Evolutionary conservation across 2,888 invertebrate species (phyloP), one percentile per base, ranked within the genome.

Genomic region (Mycalesis mineus): DNA sequence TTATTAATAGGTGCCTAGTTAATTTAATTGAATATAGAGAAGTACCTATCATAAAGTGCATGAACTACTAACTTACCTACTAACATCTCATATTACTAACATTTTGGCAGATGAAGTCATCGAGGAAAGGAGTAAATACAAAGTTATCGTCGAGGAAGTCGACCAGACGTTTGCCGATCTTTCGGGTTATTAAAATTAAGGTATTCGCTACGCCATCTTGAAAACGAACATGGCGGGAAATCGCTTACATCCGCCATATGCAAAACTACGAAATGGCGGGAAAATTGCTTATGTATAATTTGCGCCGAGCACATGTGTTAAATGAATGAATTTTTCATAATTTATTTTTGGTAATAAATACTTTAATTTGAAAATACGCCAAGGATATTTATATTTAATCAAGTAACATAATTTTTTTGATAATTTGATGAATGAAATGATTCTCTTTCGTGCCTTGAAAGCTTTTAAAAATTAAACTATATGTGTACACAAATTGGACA

Each of bases 101-200:
- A 70, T 74, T 68, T 68, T 91, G 91, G 68, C 93, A 97, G 97
- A 96, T 90, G 96, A 96, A 81, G 92, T 97, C 78, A 91, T 95
- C 71, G 94, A 94, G 86, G 96, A 97, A 82, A 97, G 97, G 91
- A 97, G 97, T 92, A 97, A 97, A 91, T 99, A 97, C 94, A 98
- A 98, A 92, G 94, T 95, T 69, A 98, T 99, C 86, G 97, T 98
- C 74, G 98, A 98, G 84, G 98, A 99, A 91, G 94, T 99, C 93
- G 98, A 98, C 91, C 94, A 95, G 85, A 97, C 97, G 64, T 97
- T 98, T 88, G 97, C 98, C 68, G 98, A 99, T 88, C 92, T 98
- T 77, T 96, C 96, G 78, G 97, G 96, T 75, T 97, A 96, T 89
- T 97, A 94, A 51, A 13, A 6, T 11, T 28, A 79, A 57, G 62